Conservation (phyloP, 2,888 invertebrate species). For the Unio delphinus region DNA sequence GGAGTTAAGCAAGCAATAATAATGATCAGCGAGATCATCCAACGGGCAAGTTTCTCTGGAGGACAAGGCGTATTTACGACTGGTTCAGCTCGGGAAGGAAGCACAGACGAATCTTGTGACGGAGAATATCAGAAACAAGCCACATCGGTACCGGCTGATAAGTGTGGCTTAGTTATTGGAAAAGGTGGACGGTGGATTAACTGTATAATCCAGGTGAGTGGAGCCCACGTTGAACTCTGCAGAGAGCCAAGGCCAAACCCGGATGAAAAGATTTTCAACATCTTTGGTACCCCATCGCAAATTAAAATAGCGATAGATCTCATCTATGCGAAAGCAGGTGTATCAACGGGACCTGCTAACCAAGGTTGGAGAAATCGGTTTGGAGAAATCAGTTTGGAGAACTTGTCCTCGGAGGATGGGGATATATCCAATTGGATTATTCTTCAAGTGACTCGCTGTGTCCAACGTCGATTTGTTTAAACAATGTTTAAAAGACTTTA, state of each 20-base stretch:
- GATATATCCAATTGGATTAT: no score
- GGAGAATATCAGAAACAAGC: conserved; percentile 78
- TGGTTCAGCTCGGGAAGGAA: conserved; percentile 71
- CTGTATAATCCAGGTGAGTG: conserved; percentile 93
- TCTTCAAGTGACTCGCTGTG: no score
- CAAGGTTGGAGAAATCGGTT: no score
- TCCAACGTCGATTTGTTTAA: no score
- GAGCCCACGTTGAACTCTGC: conserved; percentile 97
- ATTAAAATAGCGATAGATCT: conserved; percentile 96
- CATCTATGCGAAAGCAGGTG: conserved; percentile 88
- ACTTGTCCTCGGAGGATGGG: no score
- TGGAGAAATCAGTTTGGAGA: no score
- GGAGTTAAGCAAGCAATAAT: conserved; percentile 91
- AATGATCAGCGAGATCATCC: conserved; percentile 91
- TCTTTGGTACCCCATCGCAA: conserved; percentile 90
- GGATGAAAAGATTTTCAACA: conserved; percentile 92
- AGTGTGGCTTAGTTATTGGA: conserved; percentile 97
- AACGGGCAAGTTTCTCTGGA: conserved; percentile 64
- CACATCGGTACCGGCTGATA: conserved; percentile 92
- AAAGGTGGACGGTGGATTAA: conserved; percentile 98
- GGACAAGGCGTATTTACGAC: conserved; percentile 35
- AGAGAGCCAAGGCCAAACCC: conserved; percentile 84
- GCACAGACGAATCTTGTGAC: conserved; percentile 66
- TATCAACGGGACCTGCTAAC: conserved; percentile 17
- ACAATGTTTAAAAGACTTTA: no score